Percentiles rank a stretch among this genome's conserved stretches.
Evolutionary conservation across 2,888 invertebrate genomes (phyloP).

Genomic region (Aphodius granarius): DNA sequence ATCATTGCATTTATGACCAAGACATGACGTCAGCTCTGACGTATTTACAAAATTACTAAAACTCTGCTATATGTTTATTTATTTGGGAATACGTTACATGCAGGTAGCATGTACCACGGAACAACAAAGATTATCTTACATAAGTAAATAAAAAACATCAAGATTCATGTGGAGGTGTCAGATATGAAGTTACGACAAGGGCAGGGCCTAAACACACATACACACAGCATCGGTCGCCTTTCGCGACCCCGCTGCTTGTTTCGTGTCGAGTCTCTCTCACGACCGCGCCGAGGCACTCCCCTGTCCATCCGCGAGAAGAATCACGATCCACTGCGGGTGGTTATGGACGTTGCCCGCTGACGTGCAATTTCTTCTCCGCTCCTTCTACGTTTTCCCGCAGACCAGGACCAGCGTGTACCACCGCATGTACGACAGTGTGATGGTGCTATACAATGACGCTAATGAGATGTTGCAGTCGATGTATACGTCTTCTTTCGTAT

Average conservation of each 20-base stretch:
- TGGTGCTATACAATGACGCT: background rate
- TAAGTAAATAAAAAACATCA: too few relatives aligned
- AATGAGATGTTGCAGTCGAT: slow-evolving; percentile 6
- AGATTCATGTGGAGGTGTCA: too few relatives aligned
- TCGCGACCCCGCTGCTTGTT: background rate
- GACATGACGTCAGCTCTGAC: too few relatives aligned
- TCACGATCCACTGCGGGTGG: slow-evolving; percentile 17
- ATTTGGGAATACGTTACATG: too few relatives aligned
- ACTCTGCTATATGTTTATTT: too few relatives aligned
- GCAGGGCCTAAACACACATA: background rate
- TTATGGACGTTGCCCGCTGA: slow-evolving; percentile 9
- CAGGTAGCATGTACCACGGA: too few relatives aligned
- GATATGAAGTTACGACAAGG: too few relatives aligned
- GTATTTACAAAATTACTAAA: too few relatives aligned
- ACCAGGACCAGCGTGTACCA: background rate
- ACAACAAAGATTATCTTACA: too few relatives aligned
- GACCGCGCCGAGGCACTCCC: background rate
- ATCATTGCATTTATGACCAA: too few relatives aligned
- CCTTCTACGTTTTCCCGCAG: background rate
- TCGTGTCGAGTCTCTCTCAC: slow-evolving; percentile 6
- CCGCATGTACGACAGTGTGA: background rate
- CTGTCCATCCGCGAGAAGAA: background rate
- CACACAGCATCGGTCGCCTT: background rate
- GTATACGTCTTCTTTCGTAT: slow-evolving; percentile 1
- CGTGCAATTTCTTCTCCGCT: slow-evolving; percentile 15